phyloP scores from a whole-genome alignment of 2,113 vertebrate species.

The Macrotis lagotis region DNA sequence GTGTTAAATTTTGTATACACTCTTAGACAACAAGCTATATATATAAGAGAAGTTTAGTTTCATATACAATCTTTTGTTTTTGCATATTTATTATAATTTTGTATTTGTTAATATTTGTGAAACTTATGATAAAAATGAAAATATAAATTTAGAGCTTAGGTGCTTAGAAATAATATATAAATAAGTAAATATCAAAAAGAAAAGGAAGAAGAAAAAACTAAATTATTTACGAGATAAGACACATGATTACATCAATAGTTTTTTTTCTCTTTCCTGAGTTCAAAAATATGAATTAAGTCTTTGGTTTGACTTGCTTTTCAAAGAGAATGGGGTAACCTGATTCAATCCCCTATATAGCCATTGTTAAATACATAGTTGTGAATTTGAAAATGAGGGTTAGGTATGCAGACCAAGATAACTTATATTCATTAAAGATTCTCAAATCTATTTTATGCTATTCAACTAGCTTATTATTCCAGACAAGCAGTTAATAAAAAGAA shows the following conservation, averaged over 20 bases:
- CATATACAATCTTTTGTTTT: neutral
- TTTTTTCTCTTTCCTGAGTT: too few species aligned
- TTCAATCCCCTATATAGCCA: neutral
- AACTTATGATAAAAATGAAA: neutral
- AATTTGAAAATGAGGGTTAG: neutral
- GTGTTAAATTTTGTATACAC: neutral
- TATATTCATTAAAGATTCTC: neutral
- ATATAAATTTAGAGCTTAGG: neutral
- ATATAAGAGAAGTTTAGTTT: neutral
- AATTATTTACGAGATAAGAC: neutral
- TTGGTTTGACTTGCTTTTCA: neutral
- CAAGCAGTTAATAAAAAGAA: neutral
- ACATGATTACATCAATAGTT: too few species aligned
- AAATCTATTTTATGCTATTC: neutral
- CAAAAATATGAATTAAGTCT: neutral
- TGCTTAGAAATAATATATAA: neutral
- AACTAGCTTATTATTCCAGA: neutral
- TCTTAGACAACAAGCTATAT: neutral
- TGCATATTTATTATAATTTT: neutral
- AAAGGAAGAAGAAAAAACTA: neutral
- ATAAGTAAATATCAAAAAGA: neutral
- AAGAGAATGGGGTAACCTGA: neutral
- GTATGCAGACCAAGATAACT: neutral
- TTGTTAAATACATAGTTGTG: neutral
- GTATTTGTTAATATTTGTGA: neutral